These are phyloP conservation scores for Scelioninae gen. 1 DNA, from an alignment of 2,888 invertebrate species.

Conservation along the genomic window DNA sequence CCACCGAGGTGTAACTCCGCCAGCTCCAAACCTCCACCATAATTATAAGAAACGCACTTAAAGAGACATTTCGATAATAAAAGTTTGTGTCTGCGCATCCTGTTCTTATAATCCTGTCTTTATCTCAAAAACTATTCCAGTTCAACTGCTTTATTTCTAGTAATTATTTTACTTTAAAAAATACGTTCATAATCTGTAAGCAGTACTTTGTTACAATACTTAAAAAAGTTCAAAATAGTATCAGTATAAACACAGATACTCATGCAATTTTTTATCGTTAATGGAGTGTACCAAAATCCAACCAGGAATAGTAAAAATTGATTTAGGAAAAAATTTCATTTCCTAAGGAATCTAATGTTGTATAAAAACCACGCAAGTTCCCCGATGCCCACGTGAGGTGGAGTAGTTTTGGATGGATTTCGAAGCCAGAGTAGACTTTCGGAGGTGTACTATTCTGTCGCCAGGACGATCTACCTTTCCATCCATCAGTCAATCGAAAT, in stretches of 20 bases:
- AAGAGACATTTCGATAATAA: slow-evolving; percentile 77
- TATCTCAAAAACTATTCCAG: slow-evolving; percentile 5
- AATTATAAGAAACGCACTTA: slow-evolving; percentile 73
- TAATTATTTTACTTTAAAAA: too few species aligned
- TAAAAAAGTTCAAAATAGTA: too few species aligned
- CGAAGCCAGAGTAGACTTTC: slow-evolving; percentile 41
- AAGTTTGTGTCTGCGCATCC: slow-evolving; percentile 64
- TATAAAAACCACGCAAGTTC: slow-evolving; percentile 15
- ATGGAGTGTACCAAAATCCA: too few species aligned
- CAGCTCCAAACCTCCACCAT: slow-evolving; percentile 25
- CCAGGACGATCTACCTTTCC: slow-evolving; percentile 80
- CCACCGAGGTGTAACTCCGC: slow-evolving; percentile 79
- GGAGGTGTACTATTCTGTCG: slow-evolving; percentile 73
- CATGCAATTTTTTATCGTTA: too few species aligned
- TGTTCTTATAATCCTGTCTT: not conserved
- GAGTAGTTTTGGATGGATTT: slow-evolving; percentile 46
- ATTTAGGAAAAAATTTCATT: too few species aligned
- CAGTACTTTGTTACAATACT: too few species aligned
- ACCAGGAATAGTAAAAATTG: too few species aligned
- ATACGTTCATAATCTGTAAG: too few species aligned
- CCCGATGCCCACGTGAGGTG: slow-evolving; percentile 42
- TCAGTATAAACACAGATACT: too few species aligned
- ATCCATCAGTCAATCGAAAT: slow-evolving; percentile 84
- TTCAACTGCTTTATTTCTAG: too few species aligned
- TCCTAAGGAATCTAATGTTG: not conserved